A percentile compares a stretch with the other conserved stretches of the same genome.
Evolutionary conservation across 2,113 vertebrate species (phyloP).

Genomic region (Tachysurus fulvidraco): DNA sequence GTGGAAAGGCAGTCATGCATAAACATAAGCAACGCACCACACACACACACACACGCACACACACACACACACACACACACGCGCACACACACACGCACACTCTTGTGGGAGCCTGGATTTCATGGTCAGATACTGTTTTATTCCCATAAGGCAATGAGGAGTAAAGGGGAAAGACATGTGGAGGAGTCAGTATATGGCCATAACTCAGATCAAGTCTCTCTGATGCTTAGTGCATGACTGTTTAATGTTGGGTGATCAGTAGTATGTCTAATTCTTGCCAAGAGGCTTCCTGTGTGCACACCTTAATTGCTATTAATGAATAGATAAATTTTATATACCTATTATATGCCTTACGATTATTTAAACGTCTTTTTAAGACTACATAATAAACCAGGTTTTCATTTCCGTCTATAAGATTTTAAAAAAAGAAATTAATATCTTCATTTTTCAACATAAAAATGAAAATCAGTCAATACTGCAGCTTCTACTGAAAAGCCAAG

Average conservation of each 20-base stretch:
- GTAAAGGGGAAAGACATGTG: background rate
- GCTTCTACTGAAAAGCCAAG: background rate
- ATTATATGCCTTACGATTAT: background rate
- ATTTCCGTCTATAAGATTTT: background rate
- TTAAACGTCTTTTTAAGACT: background rate
- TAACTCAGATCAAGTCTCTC: constrained; percentile 9
- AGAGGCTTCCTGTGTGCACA: background rate
- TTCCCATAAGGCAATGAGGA: background rate
- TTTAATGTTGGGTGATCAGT: background rate
- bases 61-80: constrained; percentile 6
- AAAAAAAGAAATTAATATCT: background rate
- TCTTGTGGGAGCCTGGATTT: constrained; percentile 28
- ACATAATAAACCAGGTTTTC: background rate
- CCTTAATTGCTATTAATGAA: background rate
- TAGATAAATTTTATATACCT: background rate
- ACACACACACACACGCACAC: constrained; percentile 4
- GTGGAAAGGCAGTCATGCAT: constrained; percentile 64
- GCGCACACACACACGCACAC: constrained; percentile 19
- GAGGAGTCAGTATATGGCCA: background rate
- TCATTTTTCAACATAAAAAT: background rate
- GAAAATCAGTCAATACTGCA: background rate
- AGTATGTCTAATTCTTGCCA: background rate
- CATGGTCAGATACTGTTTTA: constrained; percentile 7
- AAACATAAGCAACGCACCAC: constrained; percentile 66
- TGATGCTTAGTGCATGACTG: constrained; percentile 4